Evolutionary conservation across 2,888 invertebrate species (phyloP).

Genomic region (Oasisia sp.): DNA sequence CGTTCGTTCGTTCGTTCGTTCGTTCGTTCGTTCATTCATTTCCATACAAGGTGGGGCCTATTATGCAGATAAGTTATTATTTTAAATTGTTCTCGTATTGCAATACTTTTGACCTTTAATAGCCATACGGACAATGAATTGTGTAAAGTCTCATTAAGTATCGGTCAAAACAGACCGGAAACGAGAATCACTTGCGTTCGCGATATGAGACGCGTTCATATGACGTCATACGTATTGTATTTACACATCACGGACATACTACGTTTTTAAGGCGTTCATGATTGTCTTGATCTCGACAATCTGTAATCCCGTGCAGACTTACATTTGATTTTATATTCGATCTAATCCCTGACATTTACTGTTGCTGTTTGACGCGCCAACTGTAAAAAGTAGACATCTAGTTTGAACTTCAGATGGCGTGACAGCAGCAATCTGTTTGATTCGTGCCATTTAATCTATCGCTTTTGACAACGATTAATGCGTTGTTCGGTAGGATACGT

Average conservation of each 20-base stretch:
- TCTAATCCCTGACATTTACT: not conserved
- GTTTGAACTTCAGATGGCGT: not conserved
- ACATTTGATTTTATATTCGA: not conserved
- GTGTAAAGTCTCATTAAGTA: no score
- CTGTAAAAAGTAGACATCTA: not conserved
- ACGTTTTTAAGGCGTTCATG: not conserved
- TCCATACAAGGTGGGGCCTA: no score
- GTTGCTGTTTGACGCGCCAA: not conserved
- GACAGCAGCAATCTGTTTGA: not conserved
- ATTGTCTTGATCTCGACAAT: not conserved
- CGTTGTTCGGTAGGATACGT: not conserved
- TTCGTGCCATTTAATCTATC: not conserved
- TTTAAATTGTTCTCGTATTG: no score
- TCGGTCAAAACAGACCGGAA: no score
- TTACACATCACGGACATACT: not conserved
- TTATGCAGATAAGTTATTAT: no score
- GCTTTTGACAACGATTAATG: not conserved
- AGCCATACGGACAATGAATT: no score
- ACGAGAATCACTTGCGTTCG: no score
- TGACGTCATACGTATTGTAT: no score
- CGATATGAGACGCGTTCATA: no score
- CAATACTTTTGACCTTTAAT: no score
- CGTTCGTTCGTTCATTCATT: no score
- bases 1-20: no score
- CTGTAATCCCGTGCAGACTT: not conserved